Percentiles rank a stretch among this genome's conserved stretches.
phyloP scores from a whole-genome alignment of 2,797 vertebrate species.

The Sebastes steindachneri region DNA sequence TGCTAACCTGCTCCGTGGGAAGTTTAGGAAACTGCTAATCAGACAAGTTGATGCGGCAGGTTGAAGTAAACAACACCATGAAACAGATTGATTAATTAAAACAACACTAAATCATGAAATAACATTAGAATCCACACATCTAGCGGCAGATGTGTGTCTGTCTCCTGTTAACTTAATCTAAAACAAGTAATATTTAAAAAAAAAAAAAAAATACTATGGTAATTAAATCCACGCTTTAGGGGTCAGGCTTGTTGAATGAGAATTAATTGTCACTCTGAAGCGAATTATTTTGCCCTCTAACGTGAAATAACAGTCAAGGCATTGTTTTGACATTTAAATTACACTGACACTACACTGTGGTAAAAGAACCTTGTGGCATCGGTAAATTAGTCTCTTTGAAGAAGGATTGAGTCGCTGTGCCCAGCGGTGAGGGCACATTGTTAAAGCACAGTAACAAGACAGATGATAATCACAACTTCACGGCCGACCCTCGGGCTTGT shows the following conservation, averaged over 20 bases:
- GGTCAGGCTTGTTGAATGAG: slow-evolving; percentile 6
- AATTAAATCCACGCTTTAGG: slow-evolving; percentile 2
- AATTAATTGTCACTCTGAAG: slow-evolving; percentile 32
- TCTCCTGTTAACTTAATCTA: slow-evolving; percentile 7
- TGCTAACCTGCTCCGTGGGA: neutral
- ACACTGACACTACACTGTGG: slow-evolving; percentile 7
- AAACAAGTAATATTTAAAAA: slow-evolving; percentile 2
- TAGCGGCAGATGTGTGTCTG: neutral
- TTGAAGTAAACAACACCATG: neutral
- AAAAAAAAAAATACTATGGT: neutral
- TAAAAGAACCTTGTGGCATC: slow-evolving; percentile 39
- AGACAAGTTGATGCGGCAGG: neutral
- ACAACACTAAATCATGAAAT: neutral
- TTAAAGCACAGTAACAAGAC: slow-evolving; percentile 42
- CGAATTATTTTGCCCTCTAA: slow-evolving; percentile 40
- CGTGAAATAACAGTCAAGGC: slow-evolving; percentile 29
- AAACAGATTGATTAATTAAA: neutral
- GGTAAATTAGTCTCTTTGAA: slow-evolving; percentile 56
- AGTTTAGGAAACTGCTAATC: neutral
- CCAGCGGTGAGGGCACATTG: slow-evolving; percentile 19
- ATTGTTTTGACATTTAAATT: slow-evolving; percentile 61
- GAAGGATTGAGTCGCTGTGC: slow-evolving; percentile 18
- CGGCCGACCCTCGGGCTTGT: slow-evolving; percentile 21
- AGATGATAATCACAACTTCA: slow-evolving; percentile 48
- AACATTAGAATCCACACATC: neutral